Evolutionary conservation across 2,797 vertebrate genomes (phyloP), one percentile per base, ranked within the genome.

Genomic region (Acanthiza pusilla): DNA sequence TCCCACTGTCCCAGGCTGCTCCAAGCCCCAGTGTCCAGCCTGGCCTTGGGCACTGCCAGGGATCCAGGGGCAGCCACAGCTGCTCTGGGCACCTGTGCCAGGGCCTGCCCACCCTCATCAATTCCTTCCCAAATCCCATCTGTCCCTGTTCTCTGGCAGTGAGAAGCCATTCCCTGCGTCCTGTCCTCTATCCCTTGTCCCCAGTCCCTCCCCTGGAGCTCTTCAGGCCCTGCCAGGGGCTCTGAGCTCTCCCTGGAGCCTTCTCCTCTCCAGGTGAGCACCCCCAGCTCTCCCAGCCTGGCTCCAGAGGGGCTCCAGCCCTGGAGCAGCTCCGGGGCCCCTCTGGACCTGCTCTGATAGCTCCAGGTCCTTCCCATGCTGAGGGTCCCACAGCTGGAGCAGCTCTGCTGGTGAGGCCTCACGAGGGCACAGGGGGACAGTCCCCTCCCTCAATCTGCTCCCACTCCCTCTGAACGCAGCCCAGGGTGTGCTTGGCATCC

Each of bases 281-380:
- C 0, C 0, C 38, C 11, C 60, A 73, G 45, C 23, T 66, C 38
- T 60, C 61, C 61, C 54, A 67, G 47, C 29, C 63, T n/a, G 72
- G 12, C 54, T 45, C 54, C 81, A 50, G 26, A 50, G 45, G 53
- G 17, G 81, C 45, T 36, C 38, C 45, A 51, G 51, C 38, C 51
- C 53, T 66, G 29, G 23, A 53, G 2, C 32, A 66, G 0, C n/a
- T 30, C 53, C 0, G 0, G 25, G n/a, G 13, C 7, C 32, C 45
- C 7, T 60, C 45, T 45, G 70, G n/a, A 5, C 38, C 13, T 2
- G 8, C 1, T 30, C 45, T 17, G 13, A 1, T 29, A 60, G n/a
- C 17, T 60, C 40, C 1, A 0, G 19, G 21, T 60, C 38, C 16
- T 45, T 29, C 29, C 25, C 18, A 43, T 36, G 60, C n/a, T 58